Evolutionary conservation across 1,140 invertebrate species (phyloP), one percentile per base, ranked within the genome.

Genomic region (Uloborus diversus): DNA sequence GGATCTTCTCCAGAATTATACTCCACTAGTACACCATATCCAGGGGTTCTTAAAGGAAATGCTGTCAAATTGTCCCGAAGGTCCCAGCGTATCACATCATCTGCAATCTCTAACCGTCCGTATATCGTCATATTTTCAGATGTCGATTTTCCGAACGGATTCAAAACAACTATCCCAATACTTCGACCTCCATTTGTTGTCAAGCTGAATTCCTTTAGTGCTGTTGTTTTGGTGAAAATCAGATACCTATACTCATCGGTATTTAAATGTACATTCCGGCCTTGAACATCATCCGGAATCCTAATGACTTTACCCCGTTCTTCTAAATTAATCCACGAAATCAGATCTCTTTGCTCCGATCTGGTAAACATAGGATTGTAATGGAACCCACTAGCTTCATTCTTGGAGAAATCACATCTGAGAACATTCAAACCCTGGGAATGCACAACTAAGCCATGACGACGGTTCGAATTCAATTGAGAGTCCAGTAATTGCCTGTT

Each of bases 341-440:
- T 92, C 62, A 98, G 90, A 89, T 98, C 96, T 86, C 94, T 89
- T 86, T 97, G 95, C 84, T 96, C 92, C 3, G 92, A 84, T 9
- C 92, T 92, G 9, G 93, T 92, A 53, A 99, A 89, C 13, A 92
- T 92, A 2, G 97, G 95, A 89, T 99, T 93, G 85, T 99, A 97
- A 75, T 93, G 91, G 81, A 99, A 93, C 0, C 97, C 98, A 61
- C 94, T 93, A 57, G 93, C 89, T 59, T 90, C 89, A 86, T 99
- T 99, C 68, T 94, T 92, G 85, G n/a, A 27, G 49, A 85, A 70
- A 14, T 70, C 25, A 75, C 81, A 83, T 32, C 81, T 35, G 4
- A 47, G 25, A 14, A 85, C 53, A n/a, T 64, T 35, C 13, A 85
- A 47, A 9, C 83, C 83, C 75, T 84, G 83, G 14, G 82, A 82